phyloP scores from a whole-genome alignment of 37 sponge, comb jelly and placozoan species.

The Chondrosia reniformis region DNA sequence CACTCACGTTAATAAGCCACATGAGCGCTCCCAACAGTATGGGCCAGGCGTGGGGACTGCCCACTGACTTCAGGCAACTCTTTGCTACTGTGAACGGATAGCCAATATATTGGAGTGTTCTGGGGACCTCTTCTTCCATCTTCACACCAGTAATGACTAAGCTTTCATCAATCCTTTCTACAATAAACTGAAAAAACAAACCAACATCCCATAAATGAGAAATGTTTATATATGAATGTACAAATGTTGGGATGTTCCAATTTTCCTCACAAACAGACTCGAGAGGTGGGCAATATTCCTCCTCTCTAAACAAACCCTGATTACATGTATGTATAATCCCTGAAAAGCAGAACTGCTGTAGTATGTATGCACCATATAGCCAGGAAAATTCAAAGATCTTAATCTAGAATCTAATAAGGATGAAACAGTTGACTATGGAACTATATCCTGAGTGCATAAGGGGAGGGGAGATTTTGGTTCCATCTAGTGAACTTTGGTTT shows the following conservation, averaged over 20 bases:
- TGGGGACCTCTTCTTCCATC: constrained; percentile 67
- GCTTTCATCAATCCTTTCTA: constrained; percentile 30
- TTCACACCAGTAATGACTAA: constrained; percentile 51
- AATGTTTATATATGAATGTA: too few species aligned
- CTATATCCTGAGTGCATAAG: too few species aligned
- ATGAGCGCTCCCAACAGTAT: constrained; percentile 57
- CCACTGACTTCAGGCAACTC: constrained; percentile 62
- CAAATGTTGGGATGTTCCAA: too few species aligned
- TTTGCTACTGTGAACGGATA: constrained; percentile 72
- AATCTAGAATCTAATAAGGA: not conserved
- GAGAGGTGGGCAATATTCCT: too few species aligned
- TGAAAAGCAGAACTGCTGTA: too few species aligned
- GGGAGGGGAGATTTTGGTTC: too few species aligned
- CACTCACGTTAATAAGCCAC: constrained; percentile 73
- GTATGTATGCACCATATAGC: not conserved
- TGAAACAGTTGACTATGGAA: not conserved
- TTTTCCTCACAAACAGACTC: too few species aligned
- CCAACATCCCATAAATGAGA: too few species aligned
- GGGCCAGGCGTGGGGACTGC: constrained; percentile 81
- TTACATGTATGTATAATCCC: too few species aligned
- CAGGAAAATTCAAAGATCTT: not conserved
- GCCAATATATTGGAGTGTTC: constrained; percentile 29
- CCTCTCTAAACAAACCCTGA: too few species aligned
- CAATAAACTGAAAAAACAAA: constrained; percentile 52
- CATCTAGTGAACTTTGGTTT: too few species aligned